Evolutionary conservation across 2,113 vertebrate genomes (phyloP).

Genomic region (Formicarius rufipectus): DNA sequence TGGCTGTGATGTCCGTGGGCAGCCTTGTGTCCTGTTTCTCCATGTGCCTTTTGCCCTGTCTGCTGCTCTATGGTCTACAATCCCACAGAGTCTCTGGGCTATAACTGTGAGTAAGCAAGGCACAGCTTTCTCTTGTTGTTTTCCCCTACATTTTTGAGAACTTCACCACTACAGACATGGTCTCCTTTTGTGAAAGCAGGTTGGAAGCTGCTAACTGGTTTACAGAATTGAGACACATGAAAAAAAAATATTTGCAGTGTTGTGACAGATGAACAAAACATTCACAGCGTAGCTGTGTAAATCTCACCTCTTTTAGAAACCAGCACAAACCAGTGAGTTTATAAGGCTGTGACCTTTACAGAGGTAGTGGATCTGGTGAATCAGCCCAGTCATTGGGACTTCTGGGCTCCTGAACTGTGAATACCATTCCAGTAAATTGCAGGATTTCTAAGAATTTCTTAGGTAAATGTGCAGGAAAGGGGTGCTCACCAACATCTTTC

Average conservation of each 20-base stretch:
- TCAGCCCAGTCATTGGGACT: rapidly evolving
- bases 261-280: background rate
- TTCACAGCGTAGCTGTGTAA: background rate
- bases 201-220: background rate
- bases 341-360: background rate
- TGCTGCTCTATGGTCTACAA: background rate
- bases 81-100: background rate
- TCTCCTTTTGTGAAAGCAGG: background rate
- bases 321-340: background rate
- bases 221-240: background rate
- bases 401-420: background rate
- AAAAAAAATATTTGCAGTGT: background rate
- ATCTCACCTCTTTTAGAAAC: background rate
- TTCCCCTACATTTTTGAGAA: background rate
- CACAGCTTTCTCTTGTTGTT: background rate
- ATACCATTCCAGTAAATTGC: background rate
- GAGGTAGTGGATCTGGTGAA: background rate
- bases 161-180: background rate
- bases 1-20: background rate
- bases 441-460: background rate
- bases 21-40: background rate
- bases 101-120: background rate
- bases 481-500: background rate
- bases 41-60: background rate
- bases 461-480: background rate